These are phyloP conservation scores for Phyllostomus discolor DNA, from an alignment of 2,113 vertebrate genomes.

Conservation along the genomic window DNA sequence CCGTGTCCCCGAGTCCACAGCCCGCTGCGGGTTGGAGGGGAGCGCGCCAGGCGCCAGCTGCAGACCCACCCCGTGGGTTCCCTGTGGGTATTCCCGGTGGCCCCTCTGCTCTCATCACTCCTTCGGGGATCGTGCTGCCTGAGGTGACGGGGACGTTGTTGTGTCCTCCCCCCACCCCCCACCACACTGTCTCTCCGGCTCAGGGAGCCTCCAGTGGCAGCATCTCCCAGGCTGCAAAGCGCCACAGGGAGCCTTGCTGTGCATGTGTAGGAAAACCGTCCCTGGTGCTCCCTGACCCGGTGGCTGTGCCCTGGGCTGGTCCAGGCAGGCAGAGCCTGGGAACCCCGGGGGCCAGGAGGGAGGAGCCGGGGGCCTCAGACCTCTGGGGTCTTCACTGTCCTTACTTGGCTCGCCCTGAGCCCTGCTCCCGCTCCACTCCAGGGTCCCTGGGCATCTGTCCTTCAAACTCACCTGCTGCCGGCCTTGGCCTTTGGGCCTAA, in stretches of 20 bases:
- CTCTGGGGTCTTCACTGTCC: background rate
- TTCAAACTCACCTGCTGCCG: background rate
- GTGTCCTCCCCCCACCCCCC: background rate
- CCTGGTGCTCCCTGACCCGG: background rate
- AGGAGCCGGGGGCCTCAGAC: background rate
- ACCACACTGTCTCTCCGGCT: constrained; percentile 38
- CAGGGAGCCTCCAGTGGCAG: too few species aligned
- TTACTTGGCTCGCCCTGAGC: background rate
- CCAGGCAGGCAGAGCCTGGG: background rate
- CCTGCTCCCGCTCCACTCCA: accelerated
- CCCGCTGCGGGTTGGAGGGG: too few species aligned
- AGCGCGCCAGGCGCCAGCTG: too few species aligned
- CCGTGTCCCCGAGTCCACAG: background rate
- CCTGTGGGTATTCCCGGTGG: constrained; percentile 43
- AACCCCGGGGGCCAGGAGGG: background rate
- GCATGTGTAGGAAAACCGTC: background rate
- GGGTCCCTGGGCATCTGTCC: background rate
- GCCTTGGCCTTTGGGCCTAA: background rate
- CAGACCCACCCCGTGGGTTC: too few species aligned
- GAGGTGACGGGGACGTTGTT: background rate
- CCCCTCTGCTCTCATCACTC: constrained; percentile 39
- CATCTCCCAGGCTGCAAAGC: background rate
- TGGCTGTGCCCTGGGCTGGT: background rate
- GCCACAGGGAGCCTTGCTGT: background rate
- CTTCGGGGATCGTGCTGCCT: constrained; percentile 50